Base-by-base conservation (phyloP, 2,113 vertebrate species). In the Seriola dumerili region DNA sequence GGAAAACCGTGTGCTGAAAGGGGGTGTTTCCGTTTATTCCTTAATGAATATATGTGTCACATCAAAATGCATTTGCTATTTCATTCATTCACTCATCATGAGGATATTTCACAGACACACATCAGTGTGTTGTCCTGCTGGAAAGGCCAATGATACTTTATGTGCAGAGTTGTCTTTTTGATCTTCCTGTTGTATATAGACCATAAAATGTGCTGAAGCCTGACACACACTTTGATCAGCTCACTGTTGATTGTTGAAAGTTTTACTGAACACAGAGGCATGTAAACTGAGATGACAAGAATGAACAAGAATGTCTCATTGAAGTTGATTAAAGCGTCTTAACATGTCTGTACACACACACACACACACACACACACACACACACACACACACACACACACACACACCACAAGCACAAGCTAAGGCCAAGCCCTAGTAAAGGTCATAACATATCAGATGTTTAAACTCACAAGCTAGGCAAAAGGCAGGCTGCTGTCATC, bases 11-110 rank as follows among this genome's bases (percentile, higher is more conserved):
- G 62, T 84, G 29, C 0, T 54, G 6, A 50, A 8, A 8, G 17
- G 85, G 69, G 64, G 23, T 58, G 78, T 81, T 25, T 64, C 48
- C 29, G 21, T 44, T 65, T 67, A 62, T 34, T 70, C 21, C 52
- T 40, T n/a, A 50, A 36, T 65, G 72, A 70, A 87, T 68, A 50
- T 52, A 36, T 36, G 44, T 71, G 17, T 76, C 42, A 19, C 64
- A 76, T 70, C 62, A 76, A 58, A 70, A 36, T 40, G 23, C 11
- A 7, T 54, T 52, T 62, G 4, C 23, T 25, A 8, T 63, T 57
- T 67, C 34, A 72, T 58, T 32, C 54, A 25, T 14, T 40, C 19
- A n/a, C 8, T 78, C 46, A 58, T 44, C 75, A 67, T 40, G 64
- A 59, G 58, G 29, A 69, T 25, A 16, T 67, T 32, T 50, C 52